Base-by-base conservation (phyloP, 1,140 invertebrate genomes). In the Hylyphantes graminicola region DNA sequence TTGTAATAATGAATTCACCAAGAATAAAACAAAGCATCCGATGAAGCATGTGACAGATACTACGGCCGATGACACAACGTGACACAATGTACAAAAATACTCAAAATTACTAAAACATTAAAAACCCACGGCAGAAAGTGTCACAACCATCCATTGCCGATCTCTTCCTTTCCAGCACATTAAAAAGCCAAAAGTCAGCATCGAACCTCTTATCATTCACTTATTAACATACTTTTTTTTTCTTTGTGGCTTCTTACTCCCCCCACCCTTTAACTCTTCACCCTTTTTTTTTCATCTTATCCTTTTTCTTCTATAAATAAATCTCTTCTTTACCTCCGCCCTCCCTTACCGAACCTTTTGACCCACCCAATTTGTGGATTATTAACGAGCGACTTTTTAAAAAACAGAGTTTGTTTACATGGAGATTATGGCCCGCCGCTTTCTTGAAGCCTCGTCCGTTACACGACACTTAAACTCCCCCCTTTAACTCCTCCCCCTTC, bases 301-400 rank as follows among this genome's bases (percentile, higher is more conserved):
- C 73, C 65, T 81, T 81, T 59, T 81, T 81, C 55, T 68, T 83
- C 80, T 83, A 74, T 83, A 83, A 83, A 83, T 83, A 83, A 83
- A 83, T 75, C 80, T 83, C 54, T n/a, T 54, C 70, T 19, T 19
- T 53, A 21, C 59, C 19, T 48, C 75, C 12, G 59, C 57, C 55
- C 55, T 57, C 48, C 68, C 48, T 15, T 61, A 12, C 50, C 15
- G 35, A 35, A 65, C 74, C 74, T 76, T 81, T 72, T 81, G 80
- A 83, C 80, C 80, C 80, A 61, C 80, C 80, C 80, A 83, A 83
- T 83, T 83, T 83, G 80, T 83, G 80, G 80, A 83, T 83, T 83
- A 83, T 83, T 83, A 83, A 83, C 80, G 80, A 75, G 70, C 80
- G 35, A 64, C 80, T 83, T 83, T 83, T 83, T 83, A 83, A 35